Conservation (phyloP, 2,888 invertebrate species). For the Drosophila quasianomalipes region DNA sequence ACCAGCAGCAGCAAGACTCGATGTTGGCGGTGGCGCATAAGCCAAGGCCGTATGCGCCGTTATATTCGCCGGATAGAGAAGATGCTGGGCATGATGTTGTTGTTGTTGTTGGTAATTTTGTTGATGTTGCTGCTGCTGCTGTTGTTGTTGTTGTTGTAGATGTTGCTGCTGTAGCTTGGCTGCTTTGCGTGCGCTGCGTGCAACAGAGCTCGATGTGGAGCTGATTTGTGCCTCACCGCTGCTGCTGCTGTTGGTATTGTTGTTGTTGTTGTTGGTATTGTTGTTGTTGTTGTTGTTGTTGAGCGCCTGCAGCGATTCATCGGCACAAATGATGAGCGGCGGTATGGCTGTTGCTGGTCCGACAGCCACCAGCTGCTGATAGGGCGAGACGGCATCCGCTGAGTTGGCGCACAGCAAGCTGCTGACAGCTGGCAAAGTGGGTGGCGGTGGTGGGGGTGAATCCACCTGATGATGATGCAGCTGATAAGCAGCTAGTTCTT, state of each 20-base stretch:
- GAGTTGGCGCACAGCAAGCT: constrained; percentile 59
- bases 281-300: constrained; percentile 28
- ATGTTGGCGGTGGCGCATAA: constrained; percentile 86
- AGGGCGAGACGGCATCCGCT: constrained; percentile 49
- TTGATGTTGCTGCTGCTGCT: constrained; percentile 46
- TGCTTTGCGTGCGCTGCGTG: constrained; percentile 49
- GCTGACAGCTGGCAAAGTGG: constrained; percentile 65
- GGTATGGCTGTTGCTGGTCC: constrained; percentile 62
- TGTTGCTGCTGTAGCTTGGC: constrained; percentile 48
- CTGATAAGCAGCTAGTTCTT: constrained; percentile 73
- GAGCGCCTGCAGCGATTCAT: constrained; percentile 62
- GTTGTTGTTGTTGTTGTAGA: constrained; percentile 62
- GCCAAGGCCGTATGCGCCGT: constrained; percentile 85
- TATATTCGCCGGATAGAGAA: constrained; percentile 84
- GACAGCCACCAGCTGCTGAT: constrained; percentile 82
- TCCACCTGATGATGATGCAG: constrained; percentile 75
- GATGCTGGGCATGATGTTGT: constrained; percentile 67
- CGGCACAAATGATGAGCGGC: constrained; percentile 68
- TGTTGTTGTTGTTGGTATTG: not conserved
- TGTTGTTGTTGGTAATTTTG: constrained; percentile 65
- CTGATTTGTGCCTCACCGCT: constrained; percentile 43
- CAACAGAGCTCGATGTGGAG: constrained; percentile 18
- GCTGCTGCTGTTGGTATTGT: not conserved
- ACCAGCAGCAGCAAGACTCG: constrained; percentile 66
- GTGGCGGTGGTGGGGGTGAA: constrained; percentile 67